phyloP scores from a whole-genome alignment of 64 coral and sea anemone genomes.

The Catalaphyllia jardinei region DNA sequence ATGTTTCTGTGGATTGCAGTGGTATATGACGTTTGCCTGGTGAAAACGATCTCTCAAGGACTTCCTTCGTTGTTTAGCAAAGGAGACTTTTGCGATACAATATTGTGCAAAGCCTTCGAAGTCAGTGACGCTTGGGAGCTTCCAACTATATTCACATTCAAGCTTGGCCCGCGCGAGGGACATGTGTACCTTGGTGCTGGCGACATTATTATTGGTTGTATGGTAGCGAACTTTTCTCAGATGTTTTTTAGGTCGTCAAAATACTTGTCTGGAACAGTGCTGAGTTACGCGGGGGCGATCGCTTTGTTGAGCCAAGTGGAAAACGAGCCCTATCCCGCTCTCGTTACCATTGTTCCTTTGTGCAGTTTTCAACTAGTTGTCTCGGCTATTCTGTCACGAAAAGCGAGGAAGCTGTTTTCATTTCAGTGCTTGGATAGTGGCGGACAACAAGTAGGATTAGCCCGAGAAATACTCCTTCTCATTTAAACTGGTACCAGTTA shows the following conservation, averaged over 20 bases:
- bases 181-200: constrained; percentile 55
- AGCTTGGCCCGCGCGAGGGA: constrained; percentile 14
- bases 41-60: background rate
- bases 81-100: background rate
- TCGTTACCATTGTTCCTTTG: constrained; percentile 41
- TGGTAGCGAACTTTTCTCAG: constrained; percentile 59
- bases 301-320: constrained; percentile 23
- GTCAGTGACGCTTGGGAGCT: constrained; percentile 36
- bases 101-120: constrained; percentile 26
- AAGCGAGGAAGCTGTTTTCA: constrained; percentile 11
- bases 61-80: constrained; percentile 26
- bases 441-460: background rate
- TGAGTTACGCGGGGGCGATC: constrained; percentile 32
- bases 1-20: constrained; percentile 58
- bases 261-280: constrained; percentile 38
- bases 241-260: constrained; percentile 49
- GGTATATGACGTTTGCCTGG: constrained; percentile 34
- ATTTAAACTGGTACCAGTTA: background rate
- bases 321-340: constrained; percentile 27
- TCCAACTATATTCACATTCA: constrained; percentile 52
- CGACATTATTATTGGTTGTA: constrained; percentile 51
- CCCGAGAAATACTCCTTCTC: background rate
- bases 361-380: constrained; percentile 23
- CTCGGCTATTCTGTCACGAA: constrained; percentile 19
- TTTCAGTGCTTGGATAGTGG: background rate